phyloP scores from a whole-genome alignment of 2,113 vertebrate genomes.

The Dissostichus mawsoni region DNA sequence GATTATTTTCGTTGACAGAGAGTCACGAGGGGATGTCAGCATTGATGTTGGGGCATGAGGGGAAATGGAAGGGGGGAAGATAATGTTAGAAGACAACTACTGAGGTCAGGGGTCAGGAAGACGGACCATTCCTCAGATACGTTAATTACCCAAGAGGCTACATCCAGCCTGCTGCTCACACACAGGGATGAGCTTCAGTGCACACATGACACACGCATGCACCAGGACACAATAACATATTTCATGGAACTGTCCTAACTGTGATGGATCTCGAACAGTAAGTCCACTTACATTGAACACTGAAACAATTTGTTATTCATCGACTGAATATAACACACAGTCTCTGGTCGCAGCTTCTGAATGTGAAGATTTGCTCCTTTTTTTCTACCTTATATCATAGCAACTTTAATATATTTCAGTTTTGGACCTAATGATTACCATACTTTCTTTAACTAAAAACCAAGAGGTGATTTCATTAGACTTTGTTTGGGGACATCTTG shows the following conservation, averaged over 20 bases:
- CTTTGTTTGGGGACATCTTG: too few relatives aligned
- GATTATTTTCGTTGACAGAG: slow-evolving; percentile 59
- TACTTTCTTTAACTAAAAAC: too few relatives aligned
- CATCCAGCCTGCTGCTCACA: slow-evolving; percentile 35
- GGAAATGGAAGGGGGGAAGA: background rate
- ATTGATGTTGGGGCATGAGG: slow-evolving; percentile 6
- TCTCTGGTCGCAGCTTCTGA: background rate
- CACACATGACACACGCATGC: slow-evolving; percentile 23
- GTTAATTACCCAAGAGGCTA: slow-evolving; percentile 69
- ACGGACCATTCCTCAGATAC: slow-evolving; percentile 46
- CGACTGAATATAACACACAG: background rate
- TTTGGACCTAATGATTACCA: background rate
- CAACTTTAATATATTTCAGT: background rate
- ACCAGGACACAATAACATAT: background rate
- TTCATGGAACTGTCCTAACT: background rate
- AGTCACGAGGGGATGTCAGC: slow-evolving; percentile 41
- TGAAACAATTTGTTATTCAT: background rate
- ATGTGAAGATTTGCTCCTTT: background rate
- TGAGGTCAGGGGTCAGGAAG: slow-evolving; percentile 58
- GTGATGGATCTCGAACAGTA: slow-evolving; percentile 2
- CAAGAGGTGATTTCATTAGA: too few relatives aligned
- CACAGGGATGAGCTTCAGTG: slow-evolving; percentile 30
- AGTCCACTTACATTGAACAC: background rate
- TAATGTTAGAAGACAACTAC: slow-evolving; percentile 39
- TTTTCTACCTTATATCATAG: background rate